Evolutionary conservation across 2,113 vertebrate genomes (phyloP), one percentile per base, ranked within the genome.

Genomic region (Otis tarda): DNA sequence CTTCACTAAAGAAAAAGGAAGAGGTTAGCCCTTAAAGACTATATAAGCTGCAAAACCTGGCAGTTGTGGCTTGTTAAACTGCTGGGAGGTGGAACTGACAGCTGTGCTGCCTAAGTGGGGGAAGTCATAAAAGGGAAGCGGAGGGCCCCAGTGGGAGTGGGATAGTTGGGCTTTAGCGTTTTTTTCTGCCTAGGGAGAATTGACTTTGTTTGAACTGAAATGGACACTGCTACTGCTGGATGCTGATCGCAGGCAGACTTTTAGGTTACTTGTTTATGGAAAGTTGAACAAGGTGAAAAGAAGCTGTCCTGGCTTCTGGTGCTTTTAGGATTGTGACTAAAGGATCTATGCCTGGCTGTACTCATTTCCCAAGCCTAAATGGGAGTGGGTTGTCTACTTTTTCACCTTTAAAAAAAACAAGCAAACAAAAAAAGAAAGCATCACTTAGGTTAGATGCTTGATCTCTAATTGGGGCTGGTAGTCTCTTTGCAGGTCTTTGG

Each of bases 11-110:
- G 77, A 82, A 91, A 92, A 94, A 95, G 93, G 94, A 96, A 89
- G 94, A 96, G 95, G 77, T 94, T 96, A 94, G 96, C 77, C 55
- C 89, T 95, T 94, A 92, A 93, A 95, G 89, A 57, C 77, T 76
- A 43, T 91, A 96, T 87, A 96, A 87, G 80, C 96, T 95, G 95
- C 95, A 94, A 96, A 95, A 96, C 74, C 93, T 89, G 86, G 95
- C 87, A 91, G 96, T 94, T 97, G 95, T 74, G 91, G 89, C 94
- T 96, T 96, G 94, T 96, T 96, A 96, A 95, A 92, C 83, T 94
- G 92, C 92, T 87, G 90, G 92, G 91, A 94, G 95, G 92, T 97
- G 89, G 94, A 96, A 96, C 92, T 82, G 83, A 65, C 83, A 95
- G 94, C 92, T 93, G 77, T 50, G 95, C 89, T 82, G 93, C 92